Conservation (phyloP, 2,888 invertebrate genomes). For the Imbricaverruca yamaguchii region DNA sequence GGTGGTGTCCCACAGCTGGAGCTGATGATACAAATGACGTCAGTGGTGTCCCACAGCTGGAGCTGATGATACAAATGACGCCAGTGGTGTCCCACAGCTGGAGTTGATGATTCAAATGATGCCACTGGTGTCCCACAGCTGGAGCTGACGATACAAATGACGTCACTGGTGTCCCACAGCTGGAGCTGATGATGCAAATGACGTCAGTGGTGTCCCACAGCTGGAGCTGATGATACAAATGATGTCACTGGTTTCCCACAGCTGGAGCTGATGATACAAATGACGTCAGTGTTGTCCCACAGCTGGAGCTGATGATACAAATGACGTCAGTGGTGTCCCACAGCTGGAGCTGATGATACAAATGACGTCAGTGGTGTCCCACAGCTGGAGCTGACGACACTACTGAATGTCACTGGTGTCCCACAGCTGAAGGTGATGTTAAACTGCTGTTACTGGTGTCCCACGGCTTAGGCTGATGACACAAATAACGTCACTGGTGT, state of each 20-base stretch:
- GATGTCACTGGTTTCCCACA: no score
- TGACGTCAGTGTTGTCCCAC: no score
- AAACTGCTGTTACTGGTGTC: slow-evolving; percentile 23
- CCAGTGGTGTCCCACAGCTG: slow-evolving; percentile 97
- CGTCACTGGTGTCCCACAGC: slow-evolving; percentile 71
- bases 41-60: no score
- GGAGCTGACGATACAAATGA: slow-evolving; percentile 55
- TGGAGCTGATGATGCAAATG: slow-evolving; percentile 58
- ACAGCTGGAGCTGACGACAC: slow-evolving; percentile 68
- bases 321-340: slow-evolving; percentile 65
- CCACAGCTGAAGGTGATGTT: slow-evolving; percentile 77
- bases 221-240: slow-evolving; percentile 59
- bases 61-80: no score
- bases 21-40: slow-evolving; percentile 47
- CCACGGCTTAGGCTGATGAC: no score
- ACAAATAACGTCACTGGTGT: no score
- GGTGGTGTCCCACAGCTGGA: slow-evolving; percentile 85
- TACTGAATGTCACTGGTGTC: slow-evolving; percentile 54
- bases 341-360: slow-evolving; percentile 64
- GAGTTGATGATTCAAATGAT: slow-evolving; percentile 51
- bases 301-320: slow-evolving; percentile 64
- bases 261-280: no score
- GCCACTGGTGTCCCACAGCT: slow-evolving; percentile 76
- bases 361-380: slow-evolving; percentile 60
- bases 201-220: slow-evolving; percentile 70